Base-by-base conservation (phyloP, 2,888 invertebrate species). In the Dromius quadrimaculatus region DNA sequence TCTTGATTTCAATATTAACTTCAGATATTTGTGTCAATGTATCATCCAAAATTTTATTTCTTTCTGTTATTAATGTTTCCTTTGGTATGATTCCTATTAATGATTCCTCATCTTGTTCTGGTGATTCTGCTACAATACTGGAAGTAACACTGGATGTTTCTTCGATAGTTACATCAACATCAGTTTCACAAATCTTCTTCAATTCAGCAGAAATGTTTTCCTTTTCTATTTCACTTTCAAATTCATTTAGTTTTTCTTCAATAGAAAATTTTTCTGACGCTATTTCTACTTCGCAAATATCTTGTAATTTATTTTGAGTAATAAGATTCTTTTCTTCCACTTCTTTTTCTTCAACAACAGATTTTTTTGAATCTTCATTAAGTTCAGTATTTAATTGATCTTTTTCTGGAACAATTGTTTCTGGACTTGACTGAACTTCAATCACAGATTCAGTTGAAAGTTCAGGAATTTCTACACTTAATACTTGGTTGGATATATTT, bases 351-450 rank as follows among this genome's bases (percentile, higher is more conserved):
- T n/a, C n/a, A n/a, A n/a, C n/a, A n/a, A n/a, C n/a, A n/a, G n/a
- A n/a, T n/a, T n/a, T n/a, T 28, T 5, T 28, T 28, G 28, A 28
- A 5, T 28, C 28, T 28, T 3, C 28, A 28, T 5, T 28, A 8
- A 28, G 3, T 28, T 28, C 28, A 5, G 28, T 6, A 5, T 28
- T 6, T 6, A 8, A 8, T 28, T 3, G 6, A 8, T 28, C 28
- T 28, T 3, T 28, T 17, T 17, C 19, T 47, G 13, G 2, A 20
- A n/a, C 20, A 19, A 9, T 1, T 54, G 20, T n/a, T 54, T 54
- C 54, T 54, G 15, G n/a, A 54, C 9, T 11, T 54, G 19, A 19
- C 13, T 54, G 9, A 54, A 54, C 57, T 57, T 22, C 8, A 5
- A 28, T 28, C 28, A 8, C 4, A 3, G 28, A 28, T 28, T 28